Evolutionary conservation across 1,140 invertebrate genomes (phyloP), one percentile per base, ranked within the genome.

Genomic region (Scaptomyza graminum): DNA sequence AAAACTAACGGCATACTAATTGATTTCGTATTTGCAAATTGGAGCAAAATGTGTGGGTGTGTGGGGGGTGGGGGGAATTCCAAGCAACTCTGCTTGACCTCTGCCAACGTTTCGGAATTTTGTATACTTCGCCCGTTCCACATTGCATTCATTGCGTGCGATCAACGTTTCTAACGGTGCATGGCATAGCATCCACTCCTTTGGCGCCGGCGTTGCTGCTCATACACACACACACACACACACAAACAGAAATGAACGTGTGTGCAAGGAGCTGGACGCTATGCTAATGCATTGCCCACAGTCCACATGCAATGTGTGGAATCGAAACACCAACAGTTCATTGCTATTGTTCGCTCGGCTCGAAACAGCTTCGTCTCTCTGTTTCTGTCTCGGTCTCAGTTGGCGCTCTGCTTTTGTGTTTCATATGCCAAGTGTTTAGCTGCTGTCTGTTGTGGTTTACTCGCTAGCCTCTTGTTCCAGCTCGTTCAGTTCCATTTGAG

Each of bases 401-500:
- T 25, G 13, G 11, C 15, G 46, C 55, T 47, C 9, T 15, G 37
- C 34, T 41, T 12, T 39, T 13, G 64, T 47, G 59, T 69, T 69
- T 12, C 66, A 62, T 16, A 15, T 70, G 25, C 67, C 67, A 56
- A 28, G 41, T 41, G 52, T 57, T 66, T 54, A 25, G 43, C 25
- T 56, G 28, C 59, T 18, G 18, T 39, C 18, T 47, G 22, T 25
- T 46, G 44, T 50, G 61, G 62, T 57, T 66, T 71, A 66, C 46
- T 18, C 34, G 55, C 25, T 60, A 8, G 55, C 34, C 39, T 60
- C 55, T 52, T 46, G 47, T 15, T 59, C 49, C 43, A 52, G 43
- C 49, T 37, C 43, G 43, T 15, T 74, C 66, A 74, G 71, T 69
- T 63, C 51, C 16, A 74, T 63, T 70, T 74, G 50, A 69, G 63